Evolutionary conservation across 2,797 vertebrate species (phyloP).

Genomic region (Chaenodraco wilsoni): DNA sequence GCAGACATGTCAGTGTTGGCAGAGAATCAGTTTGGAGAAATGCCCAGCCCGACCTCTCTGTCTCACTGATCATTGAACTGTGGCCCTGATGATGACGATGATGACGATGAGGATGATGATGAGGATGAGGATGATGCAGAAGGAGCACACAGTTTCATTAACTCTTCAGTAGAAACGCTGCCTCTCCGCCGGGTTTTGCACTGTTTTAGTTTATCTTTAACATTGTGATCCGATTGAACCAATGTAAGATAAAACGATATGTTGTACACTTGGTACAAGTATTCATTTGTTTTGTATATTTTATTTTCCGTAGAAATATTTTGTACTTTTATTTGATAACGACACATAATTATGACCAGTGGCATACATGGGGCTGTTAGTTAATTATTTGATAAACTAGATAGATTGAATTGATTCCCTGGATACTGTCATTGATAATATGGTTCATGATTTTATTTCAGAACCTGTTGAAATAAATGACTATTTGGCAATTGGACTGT

Average conservation of each 20-base stretch:
- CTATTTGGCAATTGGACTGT: not conserved
- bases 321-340: constrained; percentile 28
- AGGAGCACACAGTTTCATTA: constrained; percentile 10
- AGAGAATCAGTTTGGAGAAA: constrained; percentile 81
- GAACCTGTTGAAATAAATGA: not conserved
- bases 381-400: constrained; percentile 21
- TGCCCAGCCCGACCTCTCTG: constrained; percentile 82
- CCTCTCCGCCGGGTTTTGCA: constrained; percentile 29
- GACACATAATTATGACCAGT: constrained; percentile 22
- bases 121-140: not conserved
- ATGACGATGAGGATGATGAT: not conserved
- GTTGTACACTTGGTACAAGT: constrained; percentile 11
- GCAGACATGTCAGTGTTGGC: constrained; percentile 74
- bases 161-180: constrained; percentile 13
- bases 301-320: constrained; percentile 26
- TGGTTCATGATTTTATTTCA: constrained; percentile 21
- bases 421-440: constrained; percentile 4
- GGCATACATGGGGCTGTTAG: constrained; percentile 3
- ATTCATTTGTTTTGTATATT: constrained; percentile 38
- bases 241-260: constrained; percentile 4
- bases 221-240: constrained; percentile 13
- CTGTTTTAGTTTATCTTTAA: constrained; percentile 47
- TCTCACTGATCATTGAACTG: constrained; percentile 74
- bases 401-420: constrained; percentile 18
- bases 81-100: constrained; percentile 18